These are phyloP conservation scores for Molossus molossus DNA, from an alignment of 2,797 vertebrate species.

Conservation along the genomic window DNA sequence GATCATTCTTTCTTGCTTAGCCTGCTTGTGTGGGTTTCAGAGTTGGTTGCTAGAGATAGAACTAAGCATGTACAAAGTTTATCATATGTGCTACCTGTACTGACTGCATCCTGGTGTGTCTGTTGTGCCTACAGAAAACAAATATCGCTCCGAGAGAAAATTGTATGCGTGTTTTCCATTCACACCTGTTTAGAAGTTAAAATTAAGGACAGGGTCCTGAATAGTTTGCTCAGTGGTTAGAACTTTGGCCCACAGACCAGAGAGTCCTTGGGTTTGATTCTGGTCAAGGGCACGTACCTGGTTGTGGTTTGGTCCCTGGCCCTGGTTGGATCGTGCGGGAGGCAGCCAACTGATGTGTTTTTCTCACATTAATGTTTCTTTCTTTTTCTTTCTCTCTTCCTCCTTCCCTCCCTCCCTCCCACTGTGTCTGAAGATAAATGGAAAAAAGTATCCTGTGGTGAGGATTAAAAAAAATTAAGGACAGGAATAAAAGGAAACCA, in stretches of 20 bases:
- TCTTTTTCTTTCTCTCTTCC: too few relatives aligned
- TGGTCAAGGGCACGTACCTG: too few relatives aligned
- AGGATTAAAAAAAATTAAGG: background rate
- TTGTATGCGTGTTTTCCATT: conserved; percentile 41
- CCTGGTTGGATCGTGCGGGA: too few relatives aligned
- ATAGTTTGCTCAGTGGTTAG: too few relatives aligned
- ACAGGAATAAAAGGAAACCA: background rate
- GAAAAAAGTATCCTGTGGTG: too few relatives aligned
- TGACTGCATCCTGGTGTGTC: background rate
- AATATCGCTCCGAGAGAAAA: conserved; percentile 19
- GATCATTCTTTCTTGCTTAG: conserved; percentile 69
- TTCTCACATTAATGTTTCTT: too few relatives aligned
- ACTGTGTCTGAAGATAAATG: too few relatives aligned
- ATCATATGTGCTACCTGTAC: conserved; percentile 17
- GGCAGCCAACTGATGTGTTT: too few relatives aligned
- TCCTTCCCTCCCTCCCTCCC: too few relatives aligned
- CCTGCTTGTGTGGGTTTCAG: conserved; percentile 70
- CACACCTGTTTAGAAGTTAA: conserved; percentile 40
- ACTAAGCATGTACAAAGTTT: background rate
- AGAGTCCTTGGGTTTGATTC: too few relatives aligned
- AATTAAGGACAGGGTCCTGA: background rate
- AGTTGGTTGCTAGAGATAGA: conserved; percentile 49
- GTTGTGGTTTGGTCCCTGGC: too few relatives aligned
- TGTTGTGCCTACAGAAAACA: conserved; percentile 62
- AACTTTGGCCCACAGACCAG: too few relatives aligned